A percentile compares a stretch with the other conserved stretches of the same genome.
Evolutionary conservation across 2,113 vertebrate genomes (phyloP).

Genomic region (Fulmarus glacialis): DNA sequence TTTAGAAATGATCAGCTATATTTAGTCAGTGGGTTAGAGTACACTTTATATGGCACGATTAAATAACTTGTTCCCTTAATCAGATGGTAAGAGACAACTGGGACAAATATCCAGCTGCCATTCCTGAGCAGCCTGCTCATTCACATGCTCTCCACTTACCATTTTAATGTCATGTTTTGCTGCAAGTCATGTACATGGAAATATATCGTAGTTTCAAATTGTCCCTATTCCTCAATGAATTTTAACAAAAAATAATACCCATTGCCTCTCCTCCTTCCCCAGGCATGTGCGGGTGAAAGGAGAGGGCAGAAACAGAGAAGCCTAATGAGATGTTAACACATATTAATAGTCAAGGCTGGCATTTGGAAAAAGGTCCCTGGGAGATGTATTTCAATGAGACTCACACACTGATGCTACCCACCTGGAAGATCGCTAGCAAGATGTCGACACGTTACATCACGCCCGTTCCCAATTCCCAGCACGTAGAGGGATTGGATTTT

Average conservation of each 20-base stretch:
- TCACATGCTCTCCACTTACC: background rate
- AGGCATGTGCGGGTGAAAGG: background rate
- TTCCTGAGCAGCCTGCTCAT: background rate
- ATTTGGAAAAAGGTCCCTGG: background rate
- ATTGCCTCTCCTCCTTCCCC: background rate
- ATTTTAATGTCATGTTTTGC: background rate
- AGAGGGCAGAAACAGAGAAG: background rate
- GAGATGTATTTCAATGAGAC: background rate
- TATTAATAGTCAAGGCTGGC: fast-evolving
- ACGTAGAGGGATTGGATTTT: background rate
- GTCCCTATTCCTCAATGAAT: background rate
- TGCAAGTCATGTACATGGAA: background rate
- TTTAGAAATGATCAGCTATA: background rate
- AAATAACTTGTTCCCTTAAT: background rate
- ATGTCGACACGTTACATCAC: background rate
- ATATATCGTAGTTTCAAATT: background rate
- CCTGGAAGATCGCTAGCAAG: background rate
- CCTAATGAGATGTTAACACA: fast-evolving
- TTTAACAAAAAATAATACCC: background rate
- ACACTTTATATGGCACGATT: background rate
- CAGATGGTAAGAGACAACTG: background rate
- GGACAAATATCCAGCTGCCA: background rate
- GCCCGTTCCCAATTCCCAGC: background rate
- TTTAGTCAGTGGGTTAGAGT: background rate
- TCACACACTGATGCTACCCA: background rate